Percentiles rank a stretch among this genome's conserved stretches.
These are phyloP conservation scores for Apteryx owenii DNA, from an alignment of 2,113 vertebrate species.

Conservation along the genomic window DNA sequence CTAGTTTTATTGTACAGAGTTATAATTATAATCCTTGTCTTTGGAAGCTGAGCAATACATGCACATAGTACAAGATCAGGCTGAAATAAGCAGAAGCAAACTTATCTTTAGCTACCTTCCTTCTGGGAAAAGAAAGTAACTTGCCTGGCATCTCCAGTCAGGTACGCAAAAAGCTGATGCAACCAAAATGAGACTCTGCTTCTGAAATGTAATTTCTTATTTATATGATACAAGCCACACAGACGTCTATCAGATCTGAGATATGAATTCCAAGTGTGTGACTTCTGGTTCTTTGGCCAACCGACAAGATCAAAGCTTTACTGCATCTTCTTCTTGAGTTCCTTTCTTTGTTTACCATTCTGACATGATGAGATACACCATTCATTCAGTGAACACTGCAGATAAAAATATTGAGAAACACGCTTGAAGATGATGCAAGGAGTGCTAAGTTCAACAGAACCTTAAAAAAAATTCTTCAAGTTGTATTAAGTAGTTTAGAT, in stretches of 20 bases:
- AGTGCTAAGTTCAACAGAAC: background rate
- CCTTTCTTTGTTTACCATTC: background rate
- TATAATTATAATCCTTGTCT: background rate
- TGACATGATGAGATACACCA: background rate
- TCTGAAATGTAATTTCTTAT: background rate
- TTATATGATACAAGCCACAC: background rate
- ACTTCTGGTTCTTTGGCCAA: background rate
- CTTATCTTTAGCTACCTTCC: background rate
- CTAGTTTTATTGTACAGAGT: background rate
- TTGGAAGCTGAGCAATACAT: background rate
- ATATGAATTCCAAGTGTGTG: background rate
- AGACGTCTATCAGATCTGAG: background rate
- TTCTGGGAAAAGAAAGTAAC: background rate
- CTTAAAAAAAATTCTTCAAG: background rate
- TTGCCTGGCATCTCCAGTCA: background rate
- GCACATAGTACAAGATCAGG: background rate
- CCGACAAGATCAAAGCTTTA: background rate
- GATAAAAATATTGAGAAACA: background rate
- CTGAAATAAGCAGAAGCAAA: background rate
- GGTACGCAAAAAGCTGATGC: accelerated
- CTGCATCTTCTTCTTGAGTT: background rate
- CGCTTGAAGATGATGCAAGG: background rate
- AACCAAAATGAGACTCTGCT: background rate
- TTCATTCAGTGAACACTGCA: background rate
- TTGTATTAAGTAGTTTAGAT: background rate